phyloP scores from a whole-genome alignment of 92 coral and sea anemone genomes.

The Phenganax subtilis region DNA sequence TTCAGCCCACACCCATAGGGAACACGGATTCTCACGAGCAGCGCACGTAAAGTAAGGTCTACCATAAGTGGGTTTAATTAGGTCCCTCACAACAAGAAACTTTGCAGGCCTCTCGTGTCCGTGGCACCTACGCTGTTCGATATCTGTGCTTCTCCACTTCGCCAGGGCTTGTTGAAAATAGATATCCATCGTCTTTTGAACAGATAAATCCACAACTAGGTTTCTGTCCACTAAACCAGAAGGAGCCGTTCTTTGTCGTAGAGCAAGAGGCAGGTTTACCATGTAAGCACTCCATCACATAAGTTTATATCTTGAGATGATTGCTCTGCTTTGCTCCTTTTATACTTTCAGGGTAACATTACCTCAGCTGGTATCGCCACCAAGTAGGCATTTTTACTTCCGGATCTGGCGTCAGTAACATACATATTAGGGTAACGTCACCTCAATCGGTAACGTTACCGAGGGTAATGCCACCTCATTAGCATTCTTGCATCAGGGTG shows the following conservation, averaged over 20 bases:
- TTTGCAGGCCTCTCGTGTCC: constrained; percentile 1
- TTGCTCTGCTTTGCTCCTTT: no score
- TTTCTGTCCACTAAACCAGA: constrained; percentile 25
- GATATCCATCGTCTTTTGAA: not conserved
- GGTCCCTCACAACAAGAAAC: not conserved
- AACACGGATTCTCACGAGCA: constrained; percentile 11
- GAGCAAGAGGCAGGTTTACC: constrained; percentile 16
- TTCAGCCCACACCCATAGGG: constrained; percentile 7
- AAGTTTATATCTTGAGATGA: no score
- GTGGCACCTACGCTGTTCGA: not conserved
- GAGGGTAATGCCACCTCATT: no score
- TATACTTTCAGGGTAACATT: no score
- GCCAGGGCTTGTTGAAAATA: not conserved
- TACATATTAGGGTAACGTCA: no score
- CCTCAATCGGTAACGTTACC: no score
- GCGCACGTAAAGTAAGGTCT: constrained; percentile 11
- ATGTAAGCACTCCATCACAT: constrained; percentile 8
- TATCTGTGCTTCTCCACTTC: not conserved
- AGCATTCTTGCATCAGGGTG: no score
- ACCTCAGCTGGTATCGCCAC: no score
- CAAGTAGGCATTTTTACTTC: no score
- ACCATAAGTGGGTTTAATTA: constrained; percentile 4
- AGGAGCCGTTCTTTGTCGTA: not conserved
- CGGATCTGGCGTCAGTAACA: no score
- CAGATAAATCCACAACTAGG: constrained; percentile 17